Evolutionary conservation across 2,797 vertebrate genomes (phyloP).

Genomic region (Pteronotus mesoamericanus): DNA sequence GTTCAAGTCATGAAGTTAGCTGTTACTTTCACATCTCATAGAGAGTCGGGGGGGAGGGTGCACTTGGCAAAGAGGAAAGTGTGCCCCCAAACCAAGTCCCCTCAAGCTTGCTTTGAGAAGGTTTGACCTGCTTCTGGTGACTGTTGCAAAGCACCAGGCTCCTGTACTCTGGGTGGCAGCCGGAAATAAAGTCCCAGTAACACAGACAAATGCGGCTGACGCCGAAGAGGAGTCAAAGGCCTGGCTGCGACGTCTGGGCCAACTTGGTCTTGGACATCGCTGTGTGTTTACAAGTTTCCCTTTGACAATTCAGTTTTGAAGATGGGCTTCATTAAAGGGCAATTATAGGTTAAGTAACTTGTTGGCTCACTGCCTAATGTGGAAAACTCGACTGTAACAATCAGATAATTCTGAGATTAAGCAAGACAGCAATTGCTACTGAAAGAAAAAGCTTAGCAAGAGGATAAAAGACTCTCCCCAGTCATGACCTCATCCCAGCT

Average conservation of each 20-base stretch:
- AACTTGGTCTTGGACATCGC: neutral
- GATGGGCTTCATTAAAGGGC: slow-evolving; percentile 73
- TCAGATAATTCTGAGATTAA: slow-evolving; percentile 73
- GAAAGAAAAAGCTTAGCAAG: slow-evolving; percentile 41
- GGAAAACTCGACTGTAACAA: slow-evolving; percentile 70
- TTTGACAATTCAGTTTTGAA: slow-evolving; percentile 69
- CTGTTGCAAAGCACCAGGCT: neutral
- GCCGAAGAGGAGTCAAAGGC: slow-evolving; percentile 61
- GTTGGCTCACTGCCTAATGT: slow-evolving; percentile 68
- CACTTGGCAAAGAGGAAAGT: neutral
- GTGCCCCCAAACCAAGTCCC: neutral
- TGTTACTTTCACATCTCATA: neutral
- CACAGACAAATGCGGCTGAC: neutral
- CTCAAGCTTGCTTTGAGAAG: neutral
- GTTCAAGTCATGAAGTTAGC: neutral
- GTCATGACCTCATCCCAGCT: slow-evolving; percentile 56
- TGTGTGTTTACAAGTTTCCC: slow-evolving; percentile 51
- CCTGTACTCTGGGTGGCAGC: neutral
- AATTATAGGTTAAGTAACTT: slow-evolving; percentile 80
- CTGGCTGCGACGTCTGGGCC: neutral
- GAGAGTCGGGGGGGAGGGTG: neutral
- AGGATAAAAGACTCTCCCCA: slow-evolving; percentile 57
- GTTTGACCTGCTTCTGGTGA: neutral
- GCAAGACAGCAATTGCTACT: slow-evolving; percentile 60
- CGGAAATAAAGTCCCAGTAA: neutral